Base-by-base conservation (phyloP, 2,888 invertebrate species). In the Meteorus colon region DNA sequence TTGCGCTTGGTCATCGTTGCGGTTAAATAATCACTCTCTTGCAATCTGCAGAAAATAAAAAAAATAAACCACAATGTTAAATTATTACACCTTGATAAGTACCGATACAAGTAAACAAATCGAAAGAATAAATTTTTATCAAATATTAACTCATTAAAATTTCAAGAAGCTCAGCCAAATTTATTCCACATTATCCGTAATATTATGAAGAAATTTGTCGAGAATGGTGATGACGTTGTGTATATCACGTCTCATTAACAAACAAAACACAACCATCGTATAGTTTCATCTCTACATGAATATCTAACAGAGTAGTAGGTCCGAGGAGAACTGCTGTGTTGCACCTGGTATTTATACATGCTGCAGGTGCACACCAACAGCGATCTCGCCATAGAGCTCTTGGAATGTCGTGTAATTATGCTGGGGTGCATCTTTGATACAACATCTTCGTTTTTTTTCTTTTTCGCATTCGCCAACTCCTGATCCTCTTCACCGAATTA, bases 361-460 rank as follows among this genome's bases (percentile, higher is more conserved):
- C 19, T 70, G 75, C 75, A 75, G 75, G 75, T 75, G 75, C 75
- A 41, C 41, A 71, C 37, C n/a, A 70, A 19, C 55, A 75, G 66
- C 75, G 41, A 72, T 72, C 67, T 55, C n/a, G 24, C 55, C 72
- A 31, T 48, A 27, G 66, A 67, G 67, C 48, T 66, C 60, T 48
- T 72, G 72, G 75, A 75, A 75, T 75, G 72, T 48, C 24, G 71
- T 67, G 72, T 60, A 75, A 75, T 75, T 75, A 75, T 75, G 48
- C 70, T 72, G 29, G 59, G 16, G 37, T 48, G 34, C 51, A 72
- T 72, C 71, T 48, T 60, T 71, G 71, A 71, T 71, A 45, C 62
- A 71, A 45, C 59, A 19, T 55, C 37, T 24, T 24, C 69, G 34
- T 19, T n/a, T 19, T 55, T 41, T 19, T 60, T 48, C 67, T 73